Evolutionary conservation across 2,113 vertebrate genomes (phyloP).

Genomic region (Bufo bufo): DNA sequence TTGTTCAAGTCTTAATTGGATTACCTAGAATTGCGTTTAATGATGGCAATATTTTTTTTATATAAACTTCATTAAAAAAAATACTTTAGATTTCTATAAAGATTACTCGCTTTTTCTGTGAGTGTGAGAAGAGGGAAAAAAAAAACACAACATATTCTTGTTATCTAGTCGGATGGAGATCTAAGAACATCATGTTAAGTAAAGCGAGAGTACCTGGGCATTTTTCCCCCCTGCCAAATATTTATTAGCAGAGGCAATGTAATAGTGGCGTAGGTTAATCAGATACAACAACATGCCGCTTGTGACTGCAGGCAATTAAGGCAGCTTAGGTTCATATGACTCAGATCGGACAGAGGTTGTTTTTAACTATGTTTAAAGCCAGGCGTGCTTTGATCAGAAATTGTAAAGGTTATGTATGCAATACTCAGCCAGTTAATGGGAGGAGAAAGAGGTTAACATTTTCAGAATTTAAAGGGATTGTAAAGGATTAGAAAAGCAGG

Average conservation of each 20-base stretch:
- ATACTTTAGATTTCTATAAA: slow-evolving; percentile 40
- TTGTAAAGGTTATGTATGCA: slow-evolving; percentile 28
- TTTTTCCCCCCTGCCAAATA: slow-evolving; percentile 7
- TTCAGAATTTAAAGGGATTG: neutral
- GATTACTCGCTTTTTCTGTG: slow-evolving; percentile 8
- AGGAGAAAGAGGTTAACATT: neutral
- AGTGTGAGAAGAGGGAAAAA: neutral
- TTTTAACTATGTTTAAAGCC: slow-evolving; percentile 41
- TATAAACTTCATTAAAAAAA: slow-evolving; percentile 59
- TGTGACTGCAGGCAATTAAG: slow-evolving; percentile 39
- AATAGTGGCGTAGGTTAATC: slow-evolving; percentile 51
- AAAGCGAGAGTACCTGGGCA: neutral
- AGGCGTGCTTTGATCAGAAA: slow-evolving; percentile 17
- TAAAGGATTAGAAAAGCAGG: no score
- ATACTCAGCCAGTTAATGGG: slow-evolving; percentile 7
- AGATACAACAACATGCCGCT: slow-evolving; percentile 34
- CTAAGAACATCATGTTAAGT: neutral
- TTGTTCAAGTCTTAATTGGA: slow-evolving; percentile 65
- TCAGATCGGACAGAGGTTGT: slow-evolving; percentile 21
- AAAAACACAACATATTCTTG: neutral
- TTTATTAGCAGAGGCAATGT: slow-evolving; percentile 30
- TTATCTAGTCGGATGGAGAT: neutral
- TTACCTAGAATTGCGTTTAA: slow-evolving; percentile 61
- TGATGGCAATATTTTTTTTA: slow-evolving; percentile 52
- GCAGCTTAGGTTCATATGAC: slow-evolving; percentile 29